Evolutionary conservation across 2,888 invertebrate species (phyloP).

Genomic region (Temnothorax unifasciatus): DNA sequence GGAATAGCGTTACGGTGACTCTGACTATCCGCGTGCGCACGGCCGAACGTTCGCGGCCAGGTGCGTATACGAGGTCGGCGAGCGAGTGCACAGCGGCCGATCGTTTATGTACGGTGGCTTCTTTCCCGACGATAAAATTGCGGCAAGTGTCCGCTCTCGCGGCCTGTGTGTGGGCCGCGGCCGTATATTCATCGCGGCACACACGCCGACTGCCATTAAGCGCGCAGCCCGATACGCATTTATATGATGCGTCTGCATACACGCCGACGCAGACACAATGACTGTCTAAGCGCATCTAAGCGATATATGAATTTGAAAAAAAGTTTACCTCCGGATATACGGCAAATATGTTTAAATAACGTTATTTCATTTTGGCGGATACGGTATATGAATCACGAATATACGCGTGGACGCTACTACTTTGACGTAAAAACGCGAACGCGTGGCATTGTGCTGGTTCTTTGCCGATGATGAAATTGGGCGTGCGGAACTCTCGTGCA

Average conservation of each 20-base stretch:
- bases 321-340: not conserved
- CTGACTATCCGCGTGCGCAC: not conserved
- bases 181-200: slow-evolving; percentile 75
- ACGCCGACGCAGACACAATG: not conserved
- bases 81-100: slow-evolving; percentile 75
- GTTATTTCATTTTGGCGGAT: not conserved
- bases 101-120: slow-evolving; percentile 84
- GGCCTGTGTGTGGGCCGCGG: slow-evolving; percentile 76
- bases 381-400: not conserved
- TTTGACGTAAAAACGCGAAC: slow-evolving; percentile 53
- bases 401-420: not conserved
- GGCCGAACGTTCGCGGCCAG: slow-evolving; percentile 69
- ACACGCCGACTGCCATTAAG: slow-evolving; percentile 72
- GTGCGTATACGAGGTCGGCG: slow-evolving; percentile 80
- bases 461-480: slow-evolving; percentile 73
- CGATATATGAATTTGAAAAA: not conserved
- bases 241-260: slow-evolving; percentile 67
- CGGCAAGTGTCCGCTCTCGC: slow-evolving; percentile 74
- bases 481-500: slow-evolving; percentile 66
- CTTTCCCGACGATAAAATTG: slow-evolving; percentile 83
- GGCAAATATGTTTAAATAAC: not conserved
- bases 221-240: slow-evolving; percentile 70
- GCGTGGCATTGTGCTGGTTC: slow-evolving; percentile 63
- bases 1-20: slow-evolving; percentile 34
- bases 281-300: not conserved